These are phyloP conservation scores for Pegoplata infirma DNA, from an alignment of 2,888 invertebrate genomes.

Conservation along the genomic window DNA sequence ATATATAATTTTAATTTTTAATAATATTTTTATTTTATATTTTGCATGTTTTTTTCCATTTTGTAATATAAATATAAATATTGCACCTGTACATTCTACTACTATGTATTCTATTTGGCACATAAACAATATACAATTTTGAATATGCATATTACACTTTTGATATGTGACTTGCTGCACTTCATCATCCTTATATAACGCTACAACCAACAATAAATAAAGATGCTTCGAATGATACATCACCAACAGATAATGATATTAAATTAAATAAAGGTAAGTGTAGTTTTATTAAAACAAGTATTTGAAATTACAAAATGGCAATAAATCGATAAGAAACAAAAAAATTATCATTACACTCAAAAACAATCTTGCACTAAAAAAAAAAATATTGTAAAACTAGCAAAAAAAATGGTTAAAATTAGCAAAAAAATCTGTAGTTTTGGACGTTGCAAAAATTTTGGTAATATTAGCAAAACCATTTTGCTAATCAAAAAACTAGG, in stretches of 20 bases:
- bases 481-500: too few relatives aligned
- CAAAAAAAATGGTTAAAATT: too few relatives aligned
- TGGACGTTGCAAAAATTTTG: too few relatives aligned
- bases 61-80: too few relatives aligned
- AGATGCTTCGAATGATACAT: conserved; percentile 68
- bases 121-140: conserved; percentile 47
- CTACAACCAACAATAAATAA: neutral
- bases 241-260: conserved; percentile 68
- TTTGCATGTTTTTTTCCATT: neutral
- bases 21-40: neutral
- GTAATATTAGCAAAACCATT: too few relatives aligned
- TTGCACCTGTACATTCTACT: conserved; percentile 2
- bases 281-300: conserved; percentile 57
- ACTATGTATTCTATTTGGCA: conserved; percentile 29
- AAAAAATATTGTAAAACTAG: too few relatives aligned
- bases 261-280: conserved; percentile 77
- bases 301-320: neutral
- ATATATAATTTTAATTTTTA: neutral
- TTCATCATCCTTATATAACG: neutral
- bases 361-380: too few relatives aligned
- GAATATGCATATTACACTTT: too few relatives aligned
- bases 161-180: conserved; percentile 39
- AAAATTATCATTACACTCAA: too few relatives aligned
- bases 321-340: too few relatives aligned
- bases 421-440: too few relatives aligned